A percentile compares a stretch with the other conserved stretches of the same genome.
Conservation (phyloP, 2,888 invertebrate species). For the Myathropa florea region DNA sequence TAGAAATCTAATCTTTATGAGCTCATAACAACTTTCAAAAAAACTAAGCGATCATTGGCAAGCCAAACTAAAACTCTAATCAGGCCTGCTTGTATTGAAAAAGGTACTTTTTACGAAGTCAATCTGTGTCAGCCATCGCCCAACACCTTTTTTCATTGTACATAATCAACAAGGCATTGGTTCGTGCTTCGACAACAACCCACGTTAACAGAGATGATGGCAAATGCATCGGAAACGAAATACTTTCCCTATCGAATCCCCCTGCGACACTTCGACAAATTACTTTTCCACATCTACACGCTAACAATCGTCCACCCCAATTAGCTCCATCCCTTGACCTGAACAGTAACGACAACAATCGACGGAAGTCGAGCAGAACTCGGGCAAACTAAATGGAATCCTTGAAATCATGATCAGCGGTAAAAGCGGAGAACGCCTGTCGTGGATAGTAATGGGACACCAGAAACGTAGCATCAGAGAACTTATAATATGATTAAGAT, state of each 20-base stretch:
- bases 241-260: slow-evolving; percentile 40
- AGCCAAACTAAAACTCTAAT: too few species aligned
- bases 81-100: too few species aligned
- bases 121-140: neutral
- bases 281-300: slow-evolving; percentile 8
- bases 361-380: slow-evolving; percentile 11
- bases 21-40: too few species aligned
- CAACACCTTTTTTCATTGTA: slow-evolving; percentile 25
- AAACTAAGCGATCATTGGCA: too few species aligned
- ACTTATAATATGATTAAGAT: slow-evolving; percentile 45
- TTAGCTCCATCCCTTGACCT: neutral
- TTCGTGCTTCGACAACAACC: neutral
- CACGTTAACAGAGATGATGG: slow-evolving; percentile 1
- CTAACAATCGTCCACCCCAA: neutral
- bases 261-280: slow-evolving; percentile 28
- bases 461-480: slow-evolving; percentile 26
- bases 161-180: slow-evolving; percentile 12
- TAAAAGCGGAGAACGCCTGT: neutral
- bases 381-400: neutral
- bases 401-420: neutral
- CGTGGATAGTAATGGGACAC: neutral
- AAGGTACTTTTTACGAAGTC: too few species aligned
- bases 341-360: neutral
- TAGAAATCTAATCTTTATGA: too few species aligned
- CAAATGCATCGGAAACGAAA: slow-evolving; percentile 41